Evolutionary conservation across 2,113 vertebrate species (phyloP).

Genomic region (Triplophysa siluroides): DNA sequence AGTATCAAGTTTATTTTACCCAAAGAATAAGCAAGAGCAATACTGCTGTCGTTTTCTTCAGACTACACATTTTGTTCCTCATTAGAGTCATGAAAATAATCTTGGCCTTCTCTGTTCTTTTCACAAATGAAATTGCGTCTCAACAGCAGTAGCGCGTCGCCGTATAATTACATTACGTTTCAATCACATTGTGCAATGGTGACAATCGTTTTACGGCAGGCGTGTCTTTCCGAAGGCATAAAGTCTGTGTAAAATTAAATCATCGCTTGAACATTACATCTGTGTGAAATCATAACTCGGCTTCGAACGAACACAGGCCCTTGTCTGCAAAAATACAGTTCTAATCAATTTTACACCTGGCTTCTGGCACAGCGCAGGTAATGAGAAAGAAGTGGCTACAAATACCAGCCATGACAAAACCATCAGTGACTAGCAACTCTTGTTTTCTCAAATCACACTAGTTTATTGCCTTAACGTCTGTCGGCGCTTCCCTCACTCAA

Average conservation of each 20-base stretch:
- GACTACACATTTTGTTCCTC: not conserved
- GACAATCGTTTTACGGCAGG: not conserved
- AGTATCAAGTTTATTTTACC: too few relatives aligned
- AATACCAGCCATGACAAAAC: constrained; percentile 27
- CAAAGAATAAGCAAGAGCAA: too few relatives aligned
- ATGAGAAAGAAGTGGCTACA: constrained; percentile 26
- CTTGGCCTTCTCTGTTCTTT: not conserved
- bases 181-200: not conserved
- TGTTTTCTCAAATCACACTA: constrained; percentile 32
- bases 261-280: constrained; percentile 19
- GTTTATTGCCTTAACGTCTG: constrained; percentile 38
- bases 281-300: constrained; percentile 38
- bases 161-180: not conserved
- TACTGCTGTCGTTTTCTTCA: too few relatives aligned
- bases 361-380: constrained; percentile 23
- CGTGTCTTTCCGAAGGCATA: not conserved
- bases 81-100: not conserved
- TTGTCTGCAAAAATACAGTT: constrained; percentile 15
- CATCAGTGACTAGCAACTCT: constrained; percentile 20
- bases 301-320: constrained; percentile 14
- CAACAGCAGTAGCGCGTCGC: not conserved
- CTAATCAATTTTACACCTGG: constrained; percentile 27
- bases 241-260: constrained; percentile 22
- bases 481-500: constrained; percentile 36
- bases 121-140: not conserved